These are phyloP conservation scores for Pipra filicauda DNA, from an alignment of 2,113 vertebrate species.

Conservation along the genomic window DNA sequence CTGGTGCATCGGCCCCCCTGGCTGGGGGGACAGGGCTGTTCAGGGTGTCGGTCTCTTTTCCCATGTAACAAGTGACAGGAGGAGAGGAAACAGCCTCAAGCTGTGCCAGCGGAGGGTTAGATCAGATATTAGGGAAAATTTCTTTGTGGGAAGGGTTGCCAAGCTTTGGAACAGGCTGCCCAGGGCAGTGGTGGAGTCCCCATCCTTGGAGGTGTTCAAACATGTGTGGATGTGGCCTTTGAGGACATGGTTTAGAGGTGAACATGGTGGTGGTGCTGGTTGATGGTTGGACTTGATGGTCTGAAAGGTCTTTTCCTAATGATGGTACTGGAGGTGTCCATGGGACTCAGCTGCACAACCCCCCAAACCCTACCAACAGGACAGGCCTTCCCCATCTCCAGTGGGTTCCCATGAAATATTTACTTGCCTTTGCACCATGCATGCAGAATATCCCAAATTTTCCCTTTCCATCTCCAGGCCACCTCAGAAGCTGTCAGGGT, in stretches of 20 bases:
- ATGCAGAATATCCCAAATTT: neutral
- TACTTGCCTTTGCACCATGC: neutral
- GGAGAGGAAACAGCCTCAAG: neutral
- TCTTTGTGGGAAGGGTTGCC: neutral
- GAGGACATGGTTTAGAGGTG: neutral
- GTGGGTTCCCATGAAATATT: neutral
- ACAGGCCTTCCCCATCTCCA: neutral
- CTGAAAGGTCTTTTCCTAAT: neutral
- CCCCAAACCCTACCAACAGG: neutral
- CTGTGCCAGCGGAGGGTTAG: neutral
- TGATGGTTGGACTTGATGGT: neutral
- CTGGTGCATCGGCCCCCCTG: neutral
- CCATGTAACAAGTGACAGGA: neutral
- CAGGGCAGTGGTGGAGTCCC: neutral
- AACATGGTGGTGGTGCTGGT: neutral
- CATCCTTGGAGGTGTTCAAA: neutral
- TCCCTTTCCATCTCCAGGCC: neutral
- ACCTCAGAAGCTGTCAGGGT: neutral
- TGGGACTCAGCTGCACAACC: neutral
- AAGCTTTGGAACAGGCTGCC: neutral
- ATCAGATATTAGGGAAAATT: too few relatives aligned
- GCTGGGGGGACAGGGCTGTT: neutral
- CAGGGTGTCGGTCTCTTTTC: neutral
- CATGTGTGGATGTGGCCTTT: too few relatives aligned
- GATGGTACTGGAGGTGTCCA: neutral